Evolutionary conservation across 2,113 vertebrate genomes (phyloP).

Genomic region (Nycticebus coucang): DNA sequence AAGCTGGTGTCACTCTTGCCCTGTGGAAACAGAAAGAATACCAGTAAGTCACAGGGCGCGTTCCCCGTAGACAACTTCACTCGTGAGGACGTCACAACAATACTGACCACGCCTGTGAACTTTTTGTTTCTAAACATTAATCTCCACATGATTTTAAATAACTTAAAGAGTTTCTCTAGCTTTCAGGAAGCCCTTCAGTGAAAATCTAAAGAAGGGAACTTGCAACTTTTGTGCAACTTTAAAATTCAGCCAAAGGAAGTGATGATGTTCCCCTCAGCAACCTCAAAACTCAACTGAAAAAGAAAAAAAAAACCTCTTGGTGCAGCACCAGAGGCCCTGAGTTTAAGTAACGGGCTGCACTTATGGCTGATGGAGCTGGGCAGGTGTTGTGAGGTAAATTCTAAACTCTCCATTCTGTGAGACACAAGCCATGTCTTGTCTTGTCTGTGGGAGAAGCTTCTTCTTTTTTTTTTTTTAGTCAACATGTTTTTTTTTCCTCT

Average conservation of each 20-base stretch:
- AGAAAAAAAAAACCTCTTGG: background rate
- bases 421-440: too few relatives aligned
- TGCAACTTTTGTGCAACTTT: slow-evolving; percentile 37
- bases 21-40: background rate
- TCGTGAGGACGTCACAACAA: accelerated
- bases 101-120: background rate
- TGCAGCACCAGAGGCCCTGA: background rate
- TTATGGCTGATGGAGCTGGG: background rate
- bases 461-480: too few relatives aligned
- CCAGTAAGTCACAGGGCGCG: background rate
- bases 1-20: background rate
- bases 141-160: slow-evolving; percentile 45
- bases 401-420: too few relatives aligned
- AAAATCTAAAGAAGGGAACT: slow-evolving; percentile 42
- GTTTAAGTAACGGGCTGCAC: accelerated
- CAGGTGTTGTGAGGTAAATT: background rate
- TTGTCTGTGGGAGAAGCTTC: too few relatives aligned
- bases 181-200: background rate
- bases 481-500: too few relatives aligned
- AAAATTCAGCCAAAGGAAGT: slow-evolving; percentile 62
- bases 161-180: accelerated
- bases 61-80: accelerated
- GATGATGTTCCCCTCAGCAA: background rate
- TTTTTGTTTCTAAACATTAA: slow-evolving; percentile 64
- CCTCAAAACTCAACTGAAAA: slow-evolving; percentile 62